Percentiles rank a stretch among this genome's conserved stretches.
Evolutionary conservation across 2,113 vertebrate genomes (phyloP).

Genomic region (Ginglymostoma cirratum): DNA sequence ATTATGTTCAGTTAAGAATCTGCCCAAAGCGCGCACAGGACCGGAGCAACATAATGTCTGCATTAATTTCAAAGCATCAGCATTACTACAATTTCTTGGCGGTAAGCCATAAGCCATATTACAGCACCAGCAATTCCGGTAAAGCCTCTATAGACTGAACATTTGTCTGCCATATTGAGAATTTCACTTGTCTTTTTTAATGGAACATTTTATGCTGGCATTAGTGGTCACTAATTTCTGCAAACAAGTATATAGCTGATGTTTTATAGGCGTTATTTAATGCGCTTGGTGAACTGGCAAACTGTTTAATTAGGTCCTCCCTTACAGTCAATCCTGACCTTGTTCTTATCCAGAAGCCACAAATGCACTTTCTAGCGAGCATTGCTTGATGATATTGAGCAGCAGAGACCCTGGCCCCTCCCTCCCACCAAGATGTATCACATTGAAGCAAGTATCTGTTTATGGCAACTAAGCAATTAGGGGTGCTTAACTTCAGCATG

Average conservation of each 20-base stretch:
- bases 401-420: not conserved
- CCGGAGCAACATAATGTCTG: not conserved
- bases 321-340: not conserved
- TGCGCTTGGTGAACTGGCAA: not conserved
- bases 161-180: conserved; percentile 9
- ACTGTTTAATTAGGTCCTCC: not conserved
- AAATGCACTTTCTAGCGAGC: not conserved
- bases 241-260: not conserved
- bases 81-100: conserved; percentile 24
- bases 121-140: not conserved
- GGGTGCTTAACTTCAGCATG: not conserved
- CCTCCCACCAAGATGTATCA: not conserved
- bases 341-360: not conserved
- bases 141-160: not conserved
- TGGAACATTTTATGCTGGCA: not conserved
- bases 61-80: conserved; percentile 32
- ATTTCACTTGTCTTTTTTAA: not conserved
- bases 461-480: not conserved
- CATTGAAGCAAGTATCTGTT: conserved; percentile 6
- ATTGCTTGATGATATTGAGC: not conserved
- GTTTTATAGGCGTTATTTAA: not conserved
- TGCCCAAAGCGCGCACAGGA: not conserved
- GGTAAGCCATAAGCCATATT: not conserved
- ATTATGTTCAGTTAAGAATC: not conserved
- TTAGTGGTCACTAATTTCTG: not conserved